Base-by-base conservation (phyloP, 2,888 invertebrate species). In the Agrypnus murinus region DNA sequence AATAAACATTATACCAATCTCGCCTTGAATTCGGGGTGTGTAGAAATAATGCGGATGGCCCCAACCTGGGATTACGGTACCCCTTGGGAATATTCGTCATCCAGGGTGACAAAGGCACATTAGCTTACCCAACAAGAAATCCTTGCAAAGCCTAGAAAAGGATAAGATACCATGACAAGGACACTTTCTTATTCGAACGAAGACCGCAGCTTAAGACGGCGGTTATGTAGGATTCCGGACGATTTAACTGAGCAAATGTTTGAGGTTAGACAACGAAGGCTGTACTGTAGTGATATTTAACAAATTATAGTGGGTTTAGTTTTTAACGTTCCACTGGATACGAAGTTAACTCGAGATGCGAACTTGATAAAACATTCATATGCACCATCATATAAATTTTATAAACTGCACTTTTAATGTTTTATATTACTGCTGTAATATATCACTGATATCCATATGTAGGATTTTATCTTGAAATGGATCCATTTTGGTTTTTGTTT, bases 211-310 rank as follows among this genome's bases (percentile, higher is more conserved):
- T 78, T 78, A 76, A 77, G 75, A 72, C 74, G 69, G 74, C 75
- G 77, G 77, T 77, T 72, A 70, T 79, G 77, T 78, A 68, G 77
- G 78, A 75, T 77, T 78, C 76, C 72, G 72, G 71, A 71, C 72
- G 77, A 77, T 74, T 77, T 77, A 72, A 73, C 74, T 75, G 69
- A 72, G 76, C 67, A 71, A 74, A 78, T 77, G 76, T 77, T 78
- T 75, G 77, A 73, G 77, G 78, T 78, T 76, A 71, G 59, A 70
- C 68, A 74, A 72, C 60, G 43, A 60, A 67, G 60, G 60, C 32
- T 31, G 43, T 25, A n/a, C n/a, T 55, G 55, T 55, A 55, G 55
- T 34, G 55, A 55, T 55, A 55, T 55, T 55, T 55, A 55, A 36
- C 55, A 55, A 55, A 55, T 55, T 55, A 55, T 36, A 36, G 31